Base-by-base conservation (phyloP, 2,888 invertebrate genomes). In the Aquatica leii region DNA sequence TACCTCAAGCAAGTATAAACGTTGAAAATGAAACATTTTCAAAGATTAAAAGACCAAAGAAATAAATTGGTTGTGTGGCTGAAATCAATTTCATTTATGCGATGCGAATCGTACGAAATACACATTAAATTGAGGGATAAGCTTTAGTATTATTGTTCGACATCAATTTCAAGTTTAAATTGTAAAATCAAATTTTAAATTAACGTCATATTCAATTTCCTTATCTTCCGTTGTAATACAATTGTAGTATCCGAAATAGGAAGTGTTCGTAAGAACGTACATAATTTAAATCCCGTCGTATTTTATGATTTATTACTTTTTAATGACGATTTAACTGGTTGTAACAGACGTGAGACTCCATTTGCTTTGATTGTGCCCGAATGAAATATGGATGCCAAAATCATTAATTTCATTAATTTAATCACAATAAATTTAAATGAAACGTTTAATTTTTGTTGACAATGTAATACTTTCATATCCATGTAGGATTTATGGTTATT, bases 171-270 rank as follows among this genome's bases (percentile, higher is more conserved):
- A 50, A 40, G 52, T 57, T 64, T 64, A 59, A 55, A 59, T 64
- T 59, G 51, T 40, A 43, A 59, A 59, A 64, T 51, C 55, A 46
- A 51, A 43, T 43, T 50, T 59, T 59, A 64, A 55, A 64, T 64
- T 59, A 59, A 54, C 59, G 63, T 55, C 63, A 52, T 15, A 50
- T 59, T 34, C 55, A 64, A 64, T 64, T 63, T 49, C 54, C 17
- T 55, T 55, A 41, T 55, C 54, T 59, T 51, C 55, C 21, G 43
- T 55, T 55, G 14, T 17, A 54, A 49, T 53, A 52, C 41, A 59
- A 51, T 51, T 21, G 40, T 54, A 43, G 12, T 41, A 21, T 40
- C n/a, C 20, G 43, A 46, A 46, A 46, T 46, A 46, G 18, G 43
- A 59, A 51, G 59, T 52, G 46, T 52, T 31, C 17, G 18, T 51